Evolutionary conservation across 2,797 vertebrate species (phyloP), one percentile per base, ranked within the genome.

Genomic region (Clarias laeviceps): DNA sequence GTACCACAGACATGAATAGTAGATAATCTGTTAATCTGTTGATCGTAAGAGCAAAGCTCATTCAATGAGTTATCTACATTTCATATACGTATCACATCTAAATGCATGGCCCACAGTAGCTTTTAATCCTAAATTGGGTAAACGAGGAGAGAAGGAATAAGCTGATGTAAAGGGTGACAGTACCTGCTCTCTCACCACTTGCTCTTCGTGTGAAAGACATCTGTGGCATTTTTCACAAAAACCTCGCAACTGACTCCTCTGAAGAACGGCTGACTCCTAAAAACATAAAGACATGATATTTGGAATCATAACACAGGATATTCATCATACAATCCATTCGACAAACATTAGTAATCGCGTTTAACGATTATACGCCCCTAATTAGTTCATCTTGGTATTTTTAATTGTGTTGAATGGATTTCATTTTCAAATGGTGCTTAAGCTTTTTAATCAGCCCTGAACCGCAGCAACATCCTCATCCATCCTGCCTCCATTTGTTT

Each of bases 141-240:
- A 85, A 37, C 40, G 32, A 61, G 12, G 4, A 61, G 80, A 68
- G 50, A 83, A 32, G 72, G 29, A 78, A 45, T 27, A 32, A 76
- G 34, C 15, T 85, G 34, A 59, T 6, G 3, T 18, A 22, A 50
- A 84, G 11, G 65, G 29, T 27, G 54, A 87, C 91, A 91, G 45
- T 89, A 97, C 96, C 96, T 97, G 96, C 88, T 96, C 95, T 90
- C 93, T 94, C 83, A 97, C 90, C 0, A 88, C 85, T 87, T 84
- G 91, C 86, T 96, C 91, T 0, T 84, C 5, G 88, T 97, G 96
- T 65, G 93, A 94, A n/a, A 98, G 94, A 84, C 92, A 96, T 82
- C 66, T 92, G 45, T 91, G 91, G 82, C 96, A 95, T 84, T 94
- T 92, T 86, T 96, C 95, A 89, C 94, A 95, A 92, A 97, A 97